Conservation (phyloP, 2,888 invertebrate genomes). For the Spilosoma lubricipeda region DNA sequence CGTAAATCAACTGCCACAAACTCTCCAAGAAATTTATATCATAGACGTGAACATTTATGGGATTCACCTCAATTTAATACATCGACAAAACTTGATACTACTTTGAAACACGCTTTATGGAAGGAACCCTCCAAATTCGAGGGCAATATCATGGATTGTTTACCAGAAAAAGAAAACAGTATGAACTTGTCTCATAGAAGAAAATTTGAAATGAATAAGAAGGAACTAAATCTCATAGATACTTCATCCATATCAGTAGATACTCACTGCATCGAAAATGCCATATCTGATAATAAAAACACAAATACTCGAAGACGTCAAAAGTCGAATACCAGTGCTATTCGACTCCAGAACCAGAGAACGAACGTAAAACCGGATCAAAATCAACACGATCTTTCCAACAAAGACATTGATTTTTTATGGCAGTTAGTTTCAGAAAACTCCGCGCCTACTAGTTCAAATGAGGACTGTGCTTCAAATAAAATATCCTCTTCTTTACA, state of each 20-base stretch:
- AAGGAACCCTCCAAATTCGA: constrained; percentile 81
- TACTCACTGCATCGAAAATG: constrained; percentile 49
- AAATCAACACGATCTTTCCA: constrained; percentile 70
- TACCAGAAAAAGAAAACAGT: constrained; percentile 77
- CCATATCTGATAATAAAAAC: constrained; percentile 60
- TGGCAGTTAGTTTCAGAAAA: constrained; percentile 81
- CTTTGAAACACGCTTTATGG: constrained; percentile 78
- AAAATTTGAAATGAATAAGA: constrained; percentile 66
- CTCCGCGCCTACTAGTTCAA: constrained; percentile 63
- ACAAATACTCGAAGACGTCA: constrained; percentile 64
- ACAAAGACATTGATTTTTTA: constrained; percentile 78
- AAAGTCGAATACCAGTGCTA: constrained; percentile 59
- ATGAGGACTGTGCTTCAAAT: constrained; percentile 72
- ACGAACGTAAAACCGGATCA: constrained; percentile 65
- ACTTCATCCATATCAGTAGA: constrained; percentile 49
- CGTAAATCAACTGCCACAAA: constrained; percentile 85
- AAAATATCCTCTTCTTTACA: constrained; percentile 79
- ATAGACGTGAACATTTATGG: constrained; percentile 83
- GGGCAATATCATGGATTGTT: constrained; percentile 77
- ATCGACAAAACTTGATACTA: constrained; percentile 69
- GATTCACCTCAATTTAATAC: constrained; percentile 74
- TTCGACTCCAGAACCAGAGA: constrained; percentile 66
- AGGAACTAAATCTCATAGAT: constrained; percentile 59
- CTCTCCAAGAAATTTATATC: constrained; percentile 86
- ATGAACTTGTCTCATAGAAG: constrained; percentile 61